phyloP scores from a whole-genome alignment of 1,140 invertebrate species.

The Nebria ingens region DNA sequence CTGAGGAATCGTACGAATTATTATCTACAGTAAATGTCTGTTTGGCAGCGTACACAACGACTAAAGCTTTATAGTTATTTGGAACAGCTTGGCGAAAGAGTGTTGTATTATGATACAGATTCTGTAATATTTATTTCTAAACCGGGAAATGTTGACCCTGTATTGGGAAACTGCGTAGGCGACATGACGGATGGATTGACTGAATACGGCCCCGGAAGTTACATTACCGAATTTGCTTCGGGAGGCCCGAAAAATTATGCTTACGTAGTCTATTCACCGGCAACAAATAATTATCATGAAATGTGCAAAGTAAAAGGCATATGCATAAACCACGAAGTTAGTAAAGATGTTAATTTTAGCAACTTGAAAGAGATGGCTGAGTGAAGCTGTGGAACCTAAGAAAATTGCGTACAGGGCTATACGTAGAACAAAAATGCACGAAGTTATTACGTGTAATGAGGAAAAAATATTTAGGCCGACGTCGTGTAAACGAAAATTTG shows the following conservation, averaged over 20 bases:
- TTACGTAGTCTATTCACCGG: slow-evolving; percentile 5
- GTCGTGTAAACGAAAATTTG: not conserved
- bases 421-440: not conserved
- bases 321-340: not conserved
- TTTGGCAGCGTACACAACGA: slow-evolving; percentile 32
- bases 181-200: slow-evolving; percentile 27
- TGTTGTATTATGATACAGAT: slow-evolving; percentile 37
- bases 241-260: slow-evolving; percentile 16
- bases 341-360: not conserved
- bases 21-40: slow-evolving; percentile 26
- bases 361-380: not conserved
- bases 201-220: slow-evolving; percentile 14
- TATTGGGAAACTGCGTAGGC: slow-evolving; percentile 25
- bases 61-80: slow-evolving; percentile 32
- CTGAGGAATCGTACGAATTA: slow-evolving; percentile 14
- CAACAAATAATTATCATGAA: not conserved
- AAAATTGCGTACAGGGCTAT: not conserved
- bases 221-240: slow-evolving; percentile 19
- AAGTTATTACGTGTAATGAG: not conserved
- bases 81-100: slow-evolving; percentile 24
- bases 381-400: not conserved
- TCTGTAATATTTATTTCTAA: slow-evolving; percentile 23
- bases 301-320: not conserved
- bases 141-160: slow-evolving; percentile 14
- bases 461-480: not conserved